Conservation (phyloP, 2,797 vertebrate genomes). For the Poecile montanus region DNA sequence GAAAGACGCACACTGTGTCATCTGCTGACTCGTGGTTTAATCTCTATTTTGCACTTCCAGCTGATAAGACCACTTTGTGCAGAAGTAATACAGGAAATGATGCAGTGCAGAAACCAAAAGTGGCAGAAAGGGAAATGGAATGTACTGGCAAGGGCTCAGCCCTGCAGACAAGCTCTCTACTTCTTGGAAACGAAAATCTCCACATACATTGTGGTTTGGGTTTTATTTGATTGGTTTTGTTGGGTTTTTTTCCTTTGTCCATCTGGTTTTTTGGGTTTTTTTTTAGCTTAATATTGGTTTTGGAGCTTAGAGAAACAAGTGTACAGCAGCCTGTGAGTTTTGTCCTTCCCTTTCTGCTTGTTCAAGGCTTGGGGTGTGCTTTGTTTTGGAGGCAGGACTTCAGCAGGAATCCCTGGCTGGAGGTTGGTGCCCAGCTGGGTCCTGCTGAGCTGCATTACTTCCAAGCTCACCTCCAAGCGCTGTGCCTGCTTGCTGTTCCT, state of each 20-base stretch:
- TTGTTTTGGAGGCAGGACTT: neutral
- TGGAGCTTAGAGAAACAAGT: neutral
- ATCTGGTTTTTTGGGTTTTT: neutral
- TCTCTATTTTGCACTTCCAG: slow-evolving; percentile 74
- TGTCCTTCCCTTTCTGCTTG: neutral
- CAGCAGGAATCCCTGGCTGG: neutral
- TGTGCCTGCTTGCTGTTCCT: neutral
- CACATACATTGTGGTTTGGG: neutral
- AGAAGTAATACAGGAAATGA: slow-evolving; percentile 77
- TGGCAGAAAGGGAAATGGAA: slow-evolving; percentile 64
- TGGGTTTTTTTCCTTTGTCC: neutral
- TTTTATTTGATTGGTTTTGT: neutral
- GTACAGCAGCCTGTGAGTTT: neutral
- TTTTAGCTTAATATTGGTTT: neutral
- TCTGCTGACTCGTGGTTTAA: slow-evolving; percentile 72
- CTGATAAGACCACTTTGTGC: slow-evolving; percentile 75
- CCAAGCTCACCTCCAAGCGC: neutral
- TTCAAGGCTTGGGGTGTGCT: neutral
- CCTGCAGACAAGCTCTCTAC: neutral
- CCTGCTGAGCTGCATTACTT: neutral
- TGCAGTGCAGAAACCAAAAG: slow-evolving; percentile 50
- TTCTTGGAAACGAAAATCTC: slow-evolving; percentile 35
- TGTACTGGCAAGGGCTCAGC: slow-evolving; percentile 58
- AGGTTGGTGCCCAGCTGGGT: neutral
- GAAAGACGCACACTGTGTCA: slow-evolving; percentile 12